Evolutionary conservation across 2,888 invertebrate species (phyloP).

Genomic region (Latrodectus elegans): DNA sequence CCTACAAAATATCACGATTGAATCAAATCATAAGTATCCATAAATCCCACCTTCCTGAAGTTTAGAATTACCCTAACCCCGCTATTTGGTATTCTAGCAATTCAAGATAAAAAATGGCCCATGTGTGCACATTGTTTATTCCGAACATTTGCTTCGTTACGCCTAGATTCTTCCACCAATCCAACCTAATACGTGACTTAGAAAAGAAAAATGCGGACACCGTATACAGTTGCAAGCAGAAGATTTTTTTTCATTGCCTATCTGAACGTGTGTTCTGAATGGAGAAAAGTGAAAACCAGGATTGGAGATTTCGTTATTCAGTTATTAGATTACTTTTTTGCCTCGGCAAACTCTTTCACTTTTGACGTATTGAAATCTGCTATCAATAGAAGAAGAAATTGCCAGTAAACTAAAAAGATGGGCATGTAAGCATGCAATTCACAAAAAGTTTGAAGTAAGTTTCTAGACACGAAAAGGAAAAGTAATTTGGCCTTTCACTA

Average conservation of each 20-base stretch:
- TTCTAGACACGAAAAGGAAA: too few species aligned
- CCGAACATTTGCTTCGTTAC: constrained; percentile 5
- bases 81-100: neutral
- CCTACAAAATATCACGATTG: too few species aligned
- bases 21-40: too few species aligned
- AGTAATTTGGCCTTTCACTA: too few species aligned
- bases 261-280: neutral
- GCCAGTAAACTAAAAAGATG: too few species aligned
- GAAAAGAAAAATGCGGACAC: neutral
- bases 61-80: too few species aligned
- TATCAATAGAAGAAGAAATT: too few species aligned
- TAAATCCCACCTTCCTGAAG: too few species aligned
- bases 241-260: neutral
- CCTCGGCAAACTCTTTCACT: too few species aligned
- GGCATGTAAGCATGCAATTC: too few species aligned
- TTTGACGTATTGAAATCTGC: too few species aligned
- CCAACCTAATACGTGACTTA: neutral
- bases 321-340: neutral
- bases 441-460: too few species aligned
- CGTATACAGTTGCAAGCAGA: neutral
- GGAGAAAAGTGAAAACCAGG: neutral
- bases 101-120: neutral
- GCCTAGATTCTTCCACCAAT: neutral
- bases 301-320: neutral
- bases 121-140: neutral